Evolutionary conservation across 1,140 invertebrate genomes (phyloP).

Genomic region (Bombyx mori): DNA sequence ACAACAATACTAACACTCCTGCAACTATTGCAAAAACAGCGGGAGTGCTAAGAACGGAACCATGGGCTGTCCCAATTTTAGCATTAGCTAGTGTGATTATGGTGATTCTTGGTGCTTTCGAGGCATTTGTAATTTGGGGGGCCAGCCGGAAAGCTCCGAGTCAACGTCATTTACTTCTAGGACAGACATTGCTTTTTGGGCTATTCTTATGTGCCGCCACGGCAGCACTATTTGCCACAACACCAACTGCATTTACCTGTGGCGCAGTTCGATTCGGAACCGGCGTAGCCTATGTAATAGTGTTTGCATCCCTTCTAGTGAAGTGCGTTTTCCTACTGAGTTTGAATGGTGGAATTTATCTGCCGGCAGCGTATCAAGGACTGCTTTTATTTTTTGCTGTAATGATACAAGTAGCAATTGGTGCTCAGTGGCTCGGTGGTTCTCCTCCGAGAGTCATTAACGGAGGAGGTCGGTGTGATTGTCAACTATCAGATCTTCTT

Average conservation of each 20-base stretch:
- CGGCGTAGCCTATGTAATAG: slow-evolving; percentile 89
- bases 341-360: slow-evolving; percentile 90
- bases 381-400: slow-evolving; percentile 91
- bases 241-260: slow-evolving; percentile 86
- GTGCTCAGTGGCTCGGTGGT: slow-evolving; percentile 87
- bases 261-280: slow-evolving; percentile 87
- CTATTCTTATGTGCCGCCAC: slow-evolving; percentile 87
- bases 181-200: slow-evolving; percentile 90
- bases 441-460: slow-evolving; percentile 74
- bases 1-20: slow-evolving; percentile 29
- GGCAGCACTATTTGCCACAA: slow-evolving; percentile 83
- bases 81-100: slow-evolving; percentile 84
- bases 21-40: slow-evolving; percentile 27
- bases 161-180: slow-evolving; percentile 89
- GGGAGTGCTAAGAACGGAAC: slow-evolving; percentile 76
- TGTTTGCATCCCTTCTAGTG: slow-evolving; percentile 92
- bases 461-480: slow-evolving; percentile 74
- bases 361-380: slow-evolving; percentile 93
- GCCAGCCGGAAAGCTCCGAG: slow-evolving; percentile 86
- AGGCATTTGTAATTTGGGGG: slow-evolving; percentile 92
- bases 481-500: slow-evolving; percentile 79
- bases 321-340: slow-evolving; percentile 95
- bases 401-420: slow-evolving; percentile 90
- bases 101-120: slow-evolving; percentile 85
- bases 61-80: slow-evolving; percentile 90